Conservation (phyloP, 2,888 invertebrate species). For the Idaea biselata region DNA sequence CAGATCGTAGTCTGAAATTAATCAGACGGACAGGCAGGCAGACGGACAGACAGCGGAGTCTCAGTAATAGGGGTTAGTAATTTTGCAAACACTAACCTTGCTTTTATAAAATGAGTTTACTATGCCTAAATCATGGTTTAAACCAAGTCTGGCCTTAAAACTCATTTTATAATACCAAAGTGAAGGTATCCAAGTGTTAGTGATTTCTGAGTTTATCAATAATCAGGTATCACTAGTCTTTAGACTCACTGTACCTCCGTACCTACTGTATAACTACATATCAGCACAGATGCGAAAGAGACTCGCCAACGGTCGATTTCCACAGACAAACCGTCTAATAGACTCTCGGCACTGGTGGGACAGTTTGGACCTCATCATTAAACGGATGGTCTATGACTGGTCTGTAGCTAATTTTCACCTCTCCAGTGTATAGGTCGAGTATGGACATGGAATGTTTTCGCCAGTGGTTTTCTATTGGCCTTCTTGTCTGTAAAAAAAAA, state of each 20-base stretch:
- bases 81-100: too few relatives aligned
- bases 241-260: too few relatives aligned
- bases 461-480: constrained; percentile 93
- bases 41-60: too few relatives aligned
- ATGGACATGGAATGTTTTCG: constrained; percentile 95
- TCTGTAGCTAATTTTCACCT: constrained; percentile 90
- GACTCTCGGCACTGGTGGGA: constrained; percentile 95
- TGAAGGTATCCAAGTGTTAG: too few relatives aligned
- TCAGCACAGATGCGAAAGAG: neutral
- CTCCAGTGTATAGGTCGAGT: constrained; percentile 86
- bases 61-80: too few relatives aligned
- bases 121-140: too few relatives aligned
- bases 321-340: constrained; percentile 81
- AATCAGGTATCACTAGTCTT: too few relatives aligned
- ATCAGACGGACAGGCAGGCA: too few relatives aligned
- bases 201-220: neutral
- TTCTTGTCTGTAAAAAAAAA: constrained; percentile 80
- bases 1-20: too few relatives aligned
- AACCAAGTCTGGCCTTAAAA: too few relatives aligned
- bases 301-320: neutral
- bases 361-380: constrained; percentile 88
- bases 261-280: neutral
- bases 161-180: too few relatives aligned
- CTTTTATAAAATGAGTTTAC: too few relatives aligned
- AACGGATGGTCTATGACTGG: constrained; percentile 96